Conservation (phyloP, 2,888 invertebrate species). For the Melinopterus prodromus region DNA sequence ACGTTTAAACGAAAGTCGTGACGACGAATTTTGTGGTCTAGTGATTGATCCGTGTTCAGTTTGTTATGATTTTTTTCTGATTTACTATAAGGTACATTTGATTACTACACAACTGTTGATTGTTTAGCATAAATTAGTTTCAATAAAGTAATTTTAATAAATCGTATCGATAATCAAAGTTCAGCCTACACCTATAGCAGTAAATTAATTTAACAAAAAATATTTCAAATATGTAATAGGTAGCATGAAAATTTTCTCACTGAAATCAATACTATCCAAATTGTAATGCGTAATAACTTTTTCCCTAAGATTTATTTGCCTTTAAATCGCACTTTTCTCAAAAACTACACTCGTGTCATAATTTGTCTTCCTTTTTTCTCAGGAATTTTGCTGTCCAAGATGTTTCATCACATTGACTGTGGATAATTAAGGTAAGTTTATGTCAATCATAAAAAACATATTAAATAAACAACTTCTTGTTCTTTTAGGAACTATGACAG, state of each 20-base stretch:
- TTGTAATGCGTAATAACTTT: too few species aligned
- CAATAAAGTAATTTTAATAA: too few species aligned
- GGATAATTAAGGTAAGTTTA: constrained; percentile 39
- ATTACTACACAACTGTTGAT: constrained; percentile 12
- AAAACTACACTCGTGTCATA: background rate
- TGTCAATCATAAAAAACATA: background rate
- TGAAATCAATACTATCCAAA: too few species aligned
- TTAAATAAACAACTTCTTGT: background rate
- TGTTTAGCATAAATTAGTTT: too few species aligned
- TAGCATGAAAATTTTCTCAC: too few species aligned
- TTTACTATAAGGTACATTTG: constrained; percentile 28
- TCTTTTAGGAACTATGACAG: constrained; percentile 59
- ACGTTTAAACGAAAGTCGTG: background rate
- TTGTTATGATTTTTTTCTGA: constrained; percentile 33
- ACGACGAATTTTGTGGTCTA: constrained; percentile 16
- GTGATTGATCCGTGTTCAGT: constrained; percentile 15
- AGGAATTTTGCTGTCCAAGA: constrained; percentile 31
- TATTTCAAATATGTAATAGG: too few species aligned
- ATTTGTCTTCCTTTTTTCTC: constrained; percentile 18
- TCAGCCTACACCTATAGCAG: too few species aligned
- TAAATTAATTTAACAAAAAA: too few species aligned
- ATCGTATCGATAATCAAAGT: too few species aligned
- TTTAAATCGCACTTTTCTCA: too few species aligned
- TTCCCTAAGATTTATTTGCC: too few species aligned
- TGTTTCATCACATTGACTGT: constrained; percentile 40